phyloP scores from a whole-genome alignment of 2,888 invertebrate genomes.

The Drosophila leonis region DNA sequence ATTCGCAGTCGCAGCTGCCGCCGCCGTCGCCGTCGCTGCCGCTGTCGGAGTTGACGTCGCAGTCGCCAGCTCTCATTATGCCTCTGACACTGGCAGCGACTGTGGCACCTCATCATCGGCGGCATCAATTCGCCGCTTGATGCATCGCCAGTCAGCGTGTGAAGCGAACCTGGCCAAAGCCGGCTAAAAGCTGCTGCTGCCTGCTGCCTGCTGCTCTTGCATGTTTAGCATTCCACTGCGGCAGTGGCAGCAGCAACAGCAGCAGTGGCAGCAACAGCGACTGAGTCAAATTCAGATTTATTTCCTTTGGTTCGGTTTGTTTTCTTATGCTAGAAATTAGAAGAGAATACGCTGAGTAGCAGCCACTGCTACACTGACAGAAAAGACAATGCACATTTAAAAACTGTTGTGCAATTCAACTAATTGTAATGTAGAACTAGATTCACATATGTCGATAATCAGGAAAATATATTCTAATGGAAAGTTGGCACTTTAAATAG shows the following conservation, averaged over 20 bases:
- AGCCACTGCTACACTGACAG: conserved; percentile 1
- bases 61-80: conserved; percentile 67
- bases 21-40: conserved; percentile 21
- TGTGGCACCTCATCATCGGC: conserved; percentile 79
- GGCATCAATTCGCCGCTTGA: conserved; percentile 76
- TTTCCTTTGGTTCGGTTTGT: conserved; percentile 32
- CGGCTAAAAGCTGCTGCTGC: conserved; percentile 20
- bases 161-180: conserved; percentile 60
- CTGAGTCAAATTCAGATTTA: conserved; percentile 43
- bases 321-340: conserved; percentile 35
- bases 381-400: no score
- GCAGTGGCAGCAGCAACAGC: conserved; percentile 4
- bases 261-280: conserved; percentile 6
- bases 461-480: neutral
- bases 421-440: neutral
- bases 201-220: conserved; percentile 37
- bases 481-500: neutral
- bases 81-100: conserved; percentile 36
- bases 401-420: neutral
- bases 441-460: neutral
- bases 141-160: conserved; percentile 77
- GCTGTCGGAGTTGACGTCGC: conserved; percentile 16
- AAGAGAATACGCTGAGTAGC: conserved; percentile 25
- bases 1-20: conserved; percentile 22
- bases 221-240: conserved; percentile 55